Evolutionary conservation across 2,797 vertebrate genomes (phyloP).

Genomic region (Acanthiza pusilla): DNA sequence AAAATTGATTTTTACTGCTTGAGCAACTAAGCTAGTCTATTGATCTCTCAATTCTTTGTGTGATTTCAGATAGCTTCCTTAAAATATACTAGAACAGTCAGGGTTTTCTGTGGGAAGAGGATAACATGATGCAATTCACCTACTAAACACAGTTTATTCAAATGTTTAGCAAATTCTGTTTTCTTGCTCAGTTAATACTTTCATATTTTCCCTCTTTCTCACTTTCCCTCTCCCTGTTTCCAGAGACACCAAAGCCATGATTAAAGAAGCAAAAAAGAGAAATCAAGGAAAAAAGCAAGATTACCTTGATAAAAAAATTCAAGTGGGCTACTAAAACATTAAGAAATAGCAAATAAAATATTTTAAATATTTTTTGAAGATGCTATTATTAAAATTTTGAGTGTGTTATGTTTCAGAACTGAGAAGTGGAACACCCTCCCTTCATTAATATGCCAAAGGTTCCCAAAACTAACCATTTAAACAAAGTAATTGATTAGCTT

Average conservation of each 20-base stretch:
- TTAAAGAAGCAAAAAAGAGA: not conserved
- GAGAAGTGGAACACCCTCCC: not conserved
- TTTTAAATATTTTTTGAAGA: not conserved
- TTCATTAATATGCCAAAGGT: not conserved
- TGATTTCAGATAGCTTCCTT: constrained; percentile 10
- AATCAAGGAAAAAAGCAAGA: not conserved
- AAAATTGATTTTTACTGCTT: constrained; percentile 13
- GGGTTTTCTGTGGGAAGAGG: not conserved
- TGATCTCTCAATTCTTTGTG: not conserved
- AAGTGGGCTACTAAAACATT: not conserved
- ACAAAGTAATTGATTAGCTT: not conserved
- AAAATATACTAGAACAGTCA: not conserved
- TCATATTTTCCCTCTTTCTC: not conserved
- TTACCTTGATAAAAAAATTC: not conserved
- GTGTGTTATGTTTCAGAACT: not conserved
- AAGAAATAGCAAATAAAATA: not conserved
- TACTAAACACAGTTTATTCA: not conserved
- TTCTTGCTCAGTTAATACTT: not conserved
- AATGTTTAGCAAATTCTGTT: not conserved
- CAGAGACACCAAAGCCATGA: not conserved
- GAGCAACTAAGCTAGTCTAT: not conserved
- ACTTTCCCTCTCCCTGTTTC: not conserved
- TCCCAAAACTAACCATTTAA: not conserved
- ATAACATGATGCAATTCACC: not conserved
- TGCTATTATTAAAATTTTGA: not conserved